Base-by-base conservation (phyloP, 2,113 vertebrate genomes). In the Mola mola region DNA sequence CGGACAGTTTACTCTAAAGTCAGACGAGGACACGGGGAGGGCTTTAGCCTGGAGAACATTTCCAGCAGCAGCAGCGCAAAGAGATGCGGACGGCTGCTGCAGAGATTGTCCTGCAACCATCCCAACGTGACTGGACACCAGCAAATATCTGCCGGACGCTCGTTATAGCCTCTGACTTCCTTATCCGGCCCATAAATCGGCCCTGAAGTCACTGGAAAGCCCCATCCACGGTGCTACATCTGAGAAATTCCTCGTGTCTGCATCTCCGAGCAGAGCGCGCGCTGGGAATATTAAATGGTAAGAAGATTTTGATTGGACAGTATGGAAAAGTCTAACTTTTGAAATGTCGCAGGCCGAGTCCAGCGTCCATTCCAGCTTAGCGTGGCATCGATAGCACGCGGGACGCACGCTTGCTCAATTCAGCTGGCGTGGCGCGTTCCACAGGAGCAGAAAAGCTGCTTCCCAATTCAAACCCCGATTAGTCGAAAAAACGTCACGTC, bases 391-490 rank as follows among this genome's bases (percentile, higher is more conserved):
- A 34, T 36, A 21, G 53, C n/a, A 34, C 6, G 50, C 25, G 21
- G 66, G 43, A 44, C 13, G 19, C 7, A 33, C 33, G 31, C 57
- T 51, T 25, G 40, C 52, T 24, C 44, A 62, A 59, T 31, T 26
- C 17, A 41, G 36, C 25, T 21, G 17, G 36, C 13, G 6, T 8
- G 1, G 9, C 34, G 28, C 5, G n/a, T 34, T 73, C 63, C 66
- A 43, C 51, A 53, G 75, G 55, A 65, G 19, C 44, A 58, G 71
- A 72, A 82, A 84, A 81, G 66, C 72, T 51, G 72, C 77, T 82
- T 82, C 84, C 81, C 72, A 70, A 72, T 83, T 75, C 36, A 58
- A 84, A 83, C 81, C 44, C 77, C 61, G 79, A 86, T 84, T 81
- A 84, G 53, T 81, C 72, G 62, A 79, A 47, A 71, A 79, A 78